Percentiles rank a stretch among this genome's conserved stretches.
Conservation (phyloP, 2,797 vertebrate species). For the Crenuchus spilurus region DNA sequence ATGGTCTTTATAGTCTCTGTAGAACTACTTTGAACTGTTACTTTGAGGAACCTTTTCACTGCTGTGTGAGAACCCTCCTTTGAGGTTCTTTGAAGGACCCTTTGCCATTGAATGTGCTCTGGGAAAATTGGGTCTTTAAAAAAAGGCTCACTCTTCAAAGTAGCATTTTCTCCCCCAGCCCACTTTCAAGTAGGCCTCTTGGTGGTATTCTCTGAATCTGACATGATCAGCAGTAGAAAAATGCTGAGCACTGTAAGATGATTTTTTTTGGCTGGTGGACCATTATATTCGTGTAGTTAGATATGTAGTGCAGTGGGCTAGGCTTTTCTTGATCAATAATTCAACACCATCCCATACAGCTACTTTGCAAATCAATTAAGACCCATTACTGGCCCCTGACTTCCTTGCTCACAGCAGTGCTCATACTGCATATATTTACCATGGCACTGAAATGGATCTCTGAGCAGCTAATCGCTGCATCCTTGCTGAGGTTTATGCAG, state of each 20-base stretch:
- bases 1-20: not conserved
- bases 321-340: conserved; percentile 50
- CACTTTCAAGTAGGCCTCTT: conserved; percentile 17
- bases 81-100: conserved; percentile 20
- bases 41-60: conserved; percentile 20
- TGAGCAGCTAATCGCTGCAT: conserved; percentile 51
- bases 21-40: conserved; percentile 3
- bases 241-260: conserved; percentile 1
- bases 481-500: conserved; percentile 48
- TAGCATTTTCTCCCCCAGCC: not conserved
- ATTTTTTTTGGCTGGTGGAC: not conserved
- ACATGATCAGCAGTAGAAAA: conserved; percentile 14
- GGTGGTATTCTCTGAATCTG: conserved; percentile 4
- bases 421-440: conserved; percentile 39
- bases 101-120: conserved; percentile 2
- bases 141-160: conserved; percentile 18
- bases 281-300: conserved; percentile 30
- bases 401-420: conserved; percentile 31
- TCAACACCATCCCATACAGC: conserved; percentile 43
- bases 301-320: conserved; percentile 18
- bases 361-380: conserved; percentile 57
- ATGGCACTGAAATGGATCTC: conserved; percentile 39
- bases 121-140: conserved; percentile 1
- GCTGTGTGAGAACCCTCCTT: conserved; percentile 12
- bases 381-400: conserved; percentile 45